Percentiles rank a stretch among this genome's conserved stretches.
phyloP scores from a whole-genome alignment of 92 coral and sea anemone genomes.

The Isaurus tuberculatus region DNA sequence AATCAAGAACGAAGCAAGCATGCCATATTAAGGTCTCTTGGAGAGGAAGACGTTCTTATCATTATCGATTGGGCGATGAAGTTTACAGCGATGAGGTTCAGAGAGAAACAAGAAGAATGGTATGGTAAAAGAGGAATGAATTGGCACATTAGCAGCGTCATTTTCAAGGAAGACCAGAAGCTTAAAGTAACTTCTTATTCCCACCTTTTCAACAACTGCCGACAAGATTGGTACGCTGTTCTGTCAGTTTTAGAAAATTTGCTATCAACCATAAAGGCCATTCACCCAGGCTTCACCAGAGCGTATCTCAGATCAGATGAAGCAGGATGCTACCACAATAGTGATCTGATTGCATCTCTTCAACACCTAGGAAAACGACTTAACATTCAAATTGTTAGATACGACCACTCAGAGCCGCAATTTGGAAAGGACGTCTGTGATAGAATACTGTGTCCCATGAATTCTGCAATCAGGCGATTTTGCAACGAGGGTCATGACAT shows the following conservation, averaged over 20 bases:
- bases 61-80: slow-evolving; percentile 75
- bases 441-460: slow-evolving; percentile 62
- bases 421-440: slow-evolving; percentile 56
- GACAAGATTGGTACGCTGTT: slow-evolving; percentile 65
- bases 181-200: slow-evolving; percentile 56
- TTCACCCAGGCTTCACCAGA: slow-evolving; percentile 30
- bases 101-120: slow-evolving; percentile 68
- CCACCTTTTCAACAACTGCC: slow-evolving; percentile 63
- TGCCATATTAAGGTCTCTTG: slow-evolving; percentile 33
- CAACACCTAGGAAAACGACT: slow-evolving; percentile 51
- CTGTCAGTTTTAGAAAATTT: slow-evolving; percentile 47
- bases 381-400: slow-evolving; percentile 47
- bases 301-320: slow-evolving; percentile 56
- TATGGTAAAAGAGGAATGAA: slow-evolving; percentile 61
- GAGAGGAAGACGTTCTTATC: slow-evolving; percentile 50
- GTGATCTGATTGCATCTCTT: slow-evolving; percentile 52
- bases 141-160: slow-evolving; percentile 67
- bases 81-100: slow-evolving; percentile 46
- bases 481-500: slow-evolving; percentile 66
- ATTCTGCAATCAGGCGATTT: slow-evolving; percentile 53
- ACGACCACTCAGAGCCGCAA: slow-evolving; percentile 61
- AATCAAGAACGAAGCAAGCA: slow-evolving; percentile 60
- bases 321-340: slow-evolving; percentile 66
- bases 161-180: slow-evolving; percentile 36
- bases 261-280: slow-evolving; percentile 39